Evolutionary conservation across 2,888 invertebrate genomes (phyloP), one percentile per base, ranked within the genome.

Genomic region (Meloe dianella): DNA sequence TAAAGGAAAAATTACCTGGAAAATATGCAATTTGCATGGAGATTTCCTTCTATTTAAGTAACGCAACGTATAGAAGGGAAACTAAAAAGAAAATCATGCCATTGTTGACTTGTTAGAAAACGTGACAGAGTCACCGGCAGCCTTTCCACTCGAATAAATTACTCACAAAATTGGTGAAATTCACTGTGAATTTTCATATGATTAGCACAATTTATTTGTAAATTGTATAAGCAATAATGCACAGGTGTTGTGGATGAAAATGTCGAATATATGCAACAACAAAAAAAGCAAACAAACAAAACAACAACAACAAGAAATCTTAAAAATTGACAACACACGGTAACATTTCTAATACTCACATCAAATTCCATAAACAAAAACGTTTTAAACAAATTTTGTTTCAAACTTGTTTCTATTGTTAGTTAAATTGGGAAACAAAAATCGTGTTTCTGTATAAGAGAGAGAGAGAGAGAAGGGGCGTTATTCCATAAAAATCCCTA

Each of bases 161-260:
- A 67, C 65, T 63, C 63, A 60, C 63, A 67, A 69, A n/a, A 69
- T 69, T 69, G 69, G 67, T 60, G 69, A 65, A 69, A 69, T 69
- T 69, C 66, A 60, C 69, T 65, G 73, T 67, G 71, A 76, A 78
- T 77, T 77, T 78, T 75, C 76, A 73, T 75, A 77, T 77, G 77
- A 79, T 79, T 79, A 77, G 76, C 74, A 76, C 76, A 76, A 78
- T 77, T 78, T 78, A 72, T 75, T 79, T 77, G 74, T 73, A 77
- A 78, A 77, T 77, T 75, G 72, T 1, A 8, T n/a, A 68, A 62
- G 73, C 74, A 71, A 75, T 73, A 70, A 71, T 66, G 63, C 72
- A 73, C 77, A 77, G 77, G 77, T 77, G 77, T 73, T 68, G 74
- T 60, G 65, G 63, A 54, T 2, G 5, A 47, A 47, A 47, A 20